Percentiles rank a stretch among this genome's conserved stretches.
These are phyloP conservation scores for Dolomedes plantarius DNA, from an alignment of 2,888 invertebrate genomes.

Conservation along the genomic window DNA sequence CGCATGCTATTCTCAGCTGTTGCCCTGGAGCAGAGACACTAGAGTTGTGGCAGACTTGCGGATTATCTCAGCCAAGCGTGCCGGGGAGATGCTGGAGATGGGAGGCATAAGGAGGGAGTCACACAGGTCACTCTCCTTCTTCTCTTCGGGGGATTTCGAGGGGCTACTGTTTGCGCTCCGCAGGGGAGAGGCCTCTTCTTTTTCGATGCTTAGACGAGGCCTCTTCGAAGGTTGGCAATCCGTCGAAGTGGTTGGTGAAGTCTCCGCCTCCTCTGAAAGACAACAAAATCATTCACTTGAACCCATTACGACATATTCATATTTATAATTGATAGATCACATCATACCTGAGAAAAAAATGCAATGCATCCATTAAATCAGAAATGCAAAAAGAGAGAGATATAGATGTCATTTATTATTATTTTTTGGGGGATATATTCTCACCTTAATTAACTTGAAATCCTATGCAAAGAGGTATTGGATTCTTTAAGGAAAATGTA, in stretches of 20 bases:
- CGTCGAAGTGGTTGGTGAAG: constrained; percentile 40
- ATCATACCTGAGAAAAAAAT: too few species aligned
- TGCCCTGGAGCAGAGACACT: constrained; percentile 45
- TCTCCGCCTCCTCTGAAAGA: constrained; percentile 31
- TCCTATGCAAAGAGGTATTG: too few species aligned
- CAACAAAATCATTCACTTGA: not conserved
- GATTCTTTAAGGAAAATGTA: too few species aligned
- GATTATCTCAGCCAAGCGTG: constrained; percentile 50
- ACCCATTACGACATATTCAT: too few species aligned
- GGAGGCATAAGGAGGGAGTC: constrained; percentile 16
- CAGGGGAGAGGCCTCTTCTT: constrained; percentile 9
- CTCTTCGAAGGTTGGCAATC: constrained; percentile 40
- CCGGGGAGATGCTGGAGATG: not conserved
- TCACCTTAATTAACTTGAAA: too few species aligned
- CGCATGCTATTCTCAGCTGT: constrained; percentile 48
- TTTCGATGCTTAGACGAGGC: constrained; percentile 19
- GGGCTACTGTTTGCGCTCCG: constrained; percentile 23
- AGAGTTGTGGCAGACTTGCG: constrained; percentile 55
- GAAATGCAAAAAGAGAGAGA: too few species aligned
- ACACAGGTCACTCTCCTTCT: not conserved
- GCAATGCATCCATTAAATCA: too few species aligned
- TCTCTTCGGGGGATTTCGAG: constrained; percentile 19
- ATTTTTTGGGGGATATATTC: too few species aligned
- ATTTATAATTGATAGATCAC: too few species aligned
- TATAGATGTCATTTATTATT: too few species aligned